Base-by-base conservation (phyloP, 2,888 invertebrate species). In the Eupithecia subfuscata region DNA sequence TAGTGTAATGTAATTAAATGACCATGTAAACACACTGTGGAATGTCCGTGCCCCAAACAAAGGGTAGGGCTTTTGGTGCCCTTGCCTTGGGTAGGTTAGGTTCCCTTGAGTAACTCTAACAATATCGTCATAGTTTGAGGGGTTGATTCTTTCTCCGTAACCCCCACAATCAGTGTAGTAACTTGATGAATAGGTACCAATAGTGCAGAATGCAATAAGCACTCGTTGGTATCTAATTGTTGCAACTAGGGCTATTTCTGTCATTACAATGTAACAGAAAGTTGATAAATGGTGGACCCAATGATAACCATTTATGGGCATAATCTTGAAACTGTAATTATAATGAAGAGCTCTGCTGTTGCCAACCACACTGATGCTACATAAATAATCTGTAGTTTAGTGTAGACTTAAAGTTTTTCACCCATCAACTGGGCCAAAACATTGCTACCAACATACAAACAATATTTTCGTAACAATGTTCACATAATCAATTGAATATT, bases 401-500 rank as follows among this genome's bases (percentile, higher is more conserved):
- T 18, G 43, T 43, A 43, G 14, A 43, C 43, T 43, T 12, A 43
- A 43, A 43, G 45, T 45, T 16, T 45, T 45, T 30, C 30, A 3
- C 30, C 1, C 18, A 48, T 48, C 14, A 45, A 14, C 52, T 52
- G 52, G n/a, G 18, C 2, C 52, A 52, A 52, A 52, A n/a, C 5
- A n/a, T 52, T n/a, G 52, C 22, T 11, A n/a, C 9, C n/a, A n/a
- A 52, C 7, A 52, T 22, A 22, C 3, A 3, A 22, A 56, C 11
- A 56, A 22, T 60, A 25, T 25, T 22, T 25, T 60, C 22, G 25
- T 60, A 60, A 22, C n/a, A 52, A 30, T 11, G 34, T 69, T 48
- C 37, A 40, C 48, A 69, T 37, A 64, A 70, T 40, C 52, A 70
- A 65, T 22, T 74, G 65, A 70, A 65, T 74, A 70, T 74, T 45